Evolutionary conservation across 2,113 vertebrate species (phyloP).

Genomic region (Xenopus borealis): DNA sequence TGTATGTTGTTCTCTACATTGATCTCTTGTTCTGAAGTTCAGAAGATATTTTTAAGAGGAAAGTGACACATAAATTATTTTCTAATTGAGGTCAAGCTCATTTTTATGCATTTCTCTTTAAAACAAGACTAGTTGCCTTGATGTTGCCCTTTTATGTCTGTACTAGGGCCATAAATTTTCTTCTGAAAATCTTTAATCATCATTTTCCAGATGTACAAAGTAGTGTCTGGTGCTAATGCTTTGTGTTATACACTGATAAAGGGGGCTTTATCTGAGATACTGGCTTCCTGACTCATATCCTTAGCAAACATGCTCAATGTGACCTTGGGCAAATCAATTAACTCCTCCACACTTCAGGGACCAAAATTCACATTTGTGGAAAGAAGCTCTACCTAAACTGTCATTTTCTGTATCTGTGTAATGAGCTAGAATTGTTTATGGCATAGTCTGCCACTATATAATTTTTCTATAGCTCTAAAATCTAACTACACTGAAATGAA

Average conservation of each 20-base stretch:
- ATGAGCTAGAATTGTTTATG: background rate
- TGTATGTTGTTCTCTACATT: no score
- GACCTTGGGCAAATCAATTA: slow-evolving; percentile 9
- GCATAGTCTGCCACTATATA: background rate
- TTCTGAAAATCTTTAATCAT: background rate
- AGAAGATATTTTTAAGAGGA: no score
- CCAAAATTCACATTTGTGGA: background rate
- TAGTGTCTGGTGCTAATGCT: background rate
- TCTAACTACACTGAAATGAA: no score
- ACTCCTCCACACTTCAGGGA: background rate
- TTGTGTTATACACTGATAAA: background rate
- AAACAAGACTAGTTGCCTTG: no score
- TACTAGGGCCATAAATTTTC: background rate
- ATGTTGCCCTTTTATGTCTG: background rate
- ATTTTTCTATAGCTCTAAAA: no score
- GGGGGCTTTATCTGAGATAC: background rate
- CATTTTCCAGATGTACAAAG: background rate
- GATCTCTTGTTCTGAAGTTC: no score
- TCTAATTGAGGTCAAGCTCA: no score
- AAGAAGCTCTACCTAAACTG: background rate
- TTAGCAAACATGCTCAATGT: background rate
- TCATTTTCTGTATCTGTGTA: background rate
- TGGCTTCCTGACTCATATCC: background rate
- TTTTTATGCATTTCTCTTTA: no score
- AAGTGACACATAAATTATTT: no score